Base-by-base conservation (phyloP, 2,113 vertebrate genomes). In the Hucho hucho region DNA sequence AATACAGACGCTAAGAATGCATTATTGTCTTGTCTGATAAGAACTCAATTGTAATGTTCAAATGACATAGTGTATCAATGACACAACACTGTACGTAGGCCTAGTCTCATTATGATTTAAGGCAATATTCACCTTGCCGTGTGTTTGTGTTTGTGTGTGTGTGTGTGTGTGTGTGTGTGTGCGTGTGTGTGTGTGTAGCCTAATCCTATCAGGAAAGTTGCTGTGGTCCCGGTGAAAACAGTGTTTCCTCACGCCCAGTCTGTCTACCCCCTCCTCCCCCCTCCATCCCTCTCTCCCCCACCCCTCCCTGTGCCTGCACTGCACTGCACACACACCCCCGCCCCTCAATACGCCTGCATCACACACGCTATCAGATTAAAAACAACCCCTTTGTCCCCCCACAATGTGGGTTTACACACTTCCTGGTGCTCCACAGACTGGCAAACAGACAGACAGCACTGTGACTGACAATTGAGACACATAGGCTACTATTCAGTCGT, bases 341-440 rank as follows among this genome's bases (percentile, higher is more conserved):
- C 11, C 24, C 24, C 1, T 26, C 24, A 20, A n/a, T n/a, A 14
- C 11, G 9, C 11, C 20, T 6, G n/a, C 18, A 46, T 22, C 20
- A 5, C 66, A 46, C 66, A 69, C 18, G n/a, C 29, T 9, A 4
- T 22, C 22, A 78, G 87, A 94, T 92, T 91, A 91, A 91, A n/a
- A 90, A 18, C 49, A 70, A 86, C 85, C 88, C 94, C 64, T 74
- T 93, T 93, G 91, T 92, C 82, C 79, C 77, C 81, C 77, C 83
- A 95, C 92, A 94, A 94, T 92, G 83, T 88, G 69, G 86, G 87
- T 92, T 90, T 73, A 93, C 93, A 92, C 88, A 87, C 89, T 88
- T 90, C 86, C 87, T 88, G 72, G 16, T 86, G 85, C 87, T 37
- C 32, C 4, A 32, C 28, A 68, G 5, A 32, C 20, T 28, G 64